These are phyloP conservation scores for Hippocampus mohnikei DNA, from an alignment of 2,113 vertebrate genomes.

Conservation along the genomic window DNA sequence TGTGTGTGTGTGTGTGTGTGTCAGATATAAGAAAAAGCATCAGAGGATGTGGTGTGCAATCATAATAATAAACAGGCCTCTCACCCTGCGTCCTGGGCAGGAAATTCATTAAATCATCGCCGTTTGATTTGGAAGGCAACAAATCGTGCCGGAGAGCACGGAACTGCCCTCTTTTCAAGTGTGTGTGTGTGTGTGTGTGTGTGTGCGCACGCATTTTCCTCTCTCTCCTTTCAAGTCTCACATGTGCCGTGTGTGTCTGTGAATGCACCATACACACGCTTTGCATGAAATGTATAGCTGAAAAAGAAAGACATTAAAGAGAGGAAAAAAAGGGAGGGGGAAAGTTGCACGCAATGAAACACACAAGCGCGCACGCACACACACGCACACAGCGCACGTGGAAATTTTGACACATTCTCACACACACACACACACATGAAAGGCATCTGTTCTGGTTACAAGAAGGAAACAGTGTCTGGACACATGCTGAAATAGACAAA, in stretches of 20 bases:
- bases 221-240: slow-evolving; percentile 65
- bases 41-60: slow-evolving; percentile 73
- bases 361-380: slow-evolving; percentile 33
- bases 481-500: slow-evolving; percentile 77
- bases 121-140: slow-evolving; percentile 77
- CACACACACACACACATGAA: slow-evolving; percentile 69
- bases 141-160: slow-evolving; percentile 70
- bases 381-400: slow-evolving; percentile 23
- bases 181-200: slow-evolving; percentile 29
- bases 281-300: slow-evolving; percentile 48
- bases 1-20: slow-evolving; percentile 63
- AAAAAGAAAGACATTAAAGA: slow-evolving; percentile 22
- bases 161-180: slow-evolving; percentile 71
- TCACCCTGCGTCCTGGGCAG: slow-evolving; percentile 61
- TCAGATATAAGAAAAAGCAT: slow-evolving; percentile 71
- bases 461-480: slow-evolving; percentile 75
- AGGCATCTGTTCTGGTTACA: slow-evolving; percentile 75
- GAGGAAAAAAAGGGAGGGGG: slow-evolving; percentile 30
- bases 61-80: slow-evolving; percentile 77
- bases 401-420: too few species aligned
- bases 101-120: slow-evolving; percentile 79
- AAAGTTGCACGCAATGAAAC: slow-evolving; percentile 40
- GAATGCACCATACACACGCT: slow-evolving; percentile 53
- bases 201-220: slow-evolving; percentile 19
- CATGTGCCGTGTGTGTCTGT: slow-evolving; percentile 67